Conservation (phyloP, 2,888 invertebrate species). For the Habroteleia sp. region DNA sequence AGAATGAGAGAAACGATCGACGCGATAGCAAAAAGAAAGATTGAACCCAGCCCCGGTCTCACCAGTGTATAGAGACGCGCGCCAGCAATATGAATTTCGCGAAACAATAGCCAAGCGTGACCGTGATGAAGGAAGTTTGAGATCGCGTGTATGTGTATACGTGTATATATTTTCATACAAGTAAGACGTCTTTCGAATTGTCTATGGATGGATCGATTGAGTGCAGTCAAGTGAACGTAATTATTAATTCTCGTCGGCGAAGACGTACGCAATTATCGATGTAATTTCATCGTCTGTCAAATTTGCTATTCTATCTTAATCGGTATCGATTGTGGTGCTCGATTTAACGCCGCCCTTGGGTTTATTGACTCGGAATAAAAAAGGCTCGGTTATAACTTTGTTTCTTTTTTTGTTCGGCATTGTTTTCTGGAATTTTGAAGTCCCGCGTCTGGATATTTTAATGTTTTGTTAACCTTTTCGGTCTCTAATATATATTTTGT, state of each 20-base stretch:
- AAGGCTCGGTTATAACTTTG: constrained; percentile 2
- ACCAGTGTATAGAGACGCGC: too few relatives aligned
- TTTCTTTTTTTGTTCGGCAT: not conserved
- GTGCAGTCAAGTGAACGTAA: constrained; percentile 32
- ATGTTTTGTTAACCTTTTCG: too few relatives aligned
- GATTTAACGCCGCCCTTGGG: constrained; percentile 10
- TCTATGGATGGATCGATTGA: constrained; percentile 12
- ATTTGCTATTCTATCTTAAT: constrained; percentile 11
- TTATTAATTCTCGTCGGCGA: constrained; percentile 30
- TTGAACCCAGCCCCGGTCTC: too few relatives aligned
- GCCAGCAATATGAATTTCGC: constrained; percentile 26
- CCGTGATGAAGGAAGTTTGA: constrained; percentile 2
- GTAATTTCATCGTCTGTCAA: constrained; percentile 50
- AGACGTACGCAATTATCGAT: constrained; percentile 41
- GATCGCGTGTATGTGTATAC: too few relatives aligned
- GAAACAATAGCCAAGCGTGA: constrained; percentile 29
- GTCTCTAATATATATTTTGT: too few relatives aligned
- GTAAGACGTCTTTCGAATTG: constrained; percentile 10
- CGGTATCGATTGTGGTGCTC: constrained; percentile 11
- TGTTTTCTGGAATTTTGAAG: too few relatives aligned
- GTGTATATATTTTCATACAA: too few relatives aligned
- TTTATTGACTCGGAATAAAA: constrained; percentile 25
- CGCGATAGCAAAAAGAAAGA: too few relatives aligned
- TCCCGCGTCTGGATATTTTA: too few relatives aligned
- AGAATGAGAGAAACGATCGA: too few relatives aligned